These are phyloP conservation scores for Tiliacea aurago DNA, from an alignment of 2,888 invertebrate species.

Conservation along the genomic window DNA sequence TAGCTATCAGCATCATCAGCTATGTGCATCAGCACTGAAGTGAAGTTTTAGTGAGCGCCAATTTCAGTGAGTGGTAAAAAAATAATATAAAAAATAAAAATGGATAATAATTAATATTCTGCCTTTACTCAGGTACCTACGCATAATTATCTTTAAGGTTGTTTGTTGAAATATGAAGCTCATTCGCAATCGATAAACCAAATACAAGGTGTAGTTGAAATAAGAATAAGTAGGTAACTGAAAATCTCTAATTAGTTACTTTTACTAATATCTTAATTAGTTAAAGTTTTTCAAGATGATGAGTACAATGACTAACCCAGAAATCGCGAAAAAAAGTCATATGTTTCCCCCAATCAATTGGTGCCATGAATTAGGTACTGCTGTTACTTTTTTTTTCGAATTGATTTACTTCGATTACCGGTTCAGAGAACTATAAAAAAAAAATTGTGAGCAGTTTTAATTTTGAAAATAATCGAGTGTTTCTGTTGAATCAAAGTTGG, in stretches of 20 bases:
- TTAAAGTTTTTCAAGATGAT: no score
- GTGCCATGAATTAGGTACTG: neutral
- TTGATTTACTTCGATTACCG: no score
- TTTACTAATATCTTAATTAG: no score
- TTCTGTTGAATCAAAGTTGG: neutral
- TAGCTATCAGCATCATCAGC: no score
- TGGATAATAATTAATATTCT: no score
- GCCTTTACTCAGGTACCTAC: no score
- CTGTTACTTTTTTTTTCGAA: neutral
- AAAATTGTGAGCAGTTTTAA: neutral
- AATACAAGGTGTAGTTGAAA: neutral
- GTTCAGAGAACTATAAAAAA: neutral
- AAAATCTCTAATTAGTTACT: neutral
- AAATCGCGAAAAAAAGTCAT: neutral
- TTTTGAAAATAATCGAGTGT: neutral
- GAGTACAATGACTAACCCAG: no score
- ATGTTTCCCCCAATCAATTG: neutral
- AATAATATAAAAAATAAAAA: no score
- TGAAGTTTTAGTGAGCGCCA: neutral
- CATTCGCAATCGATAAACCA: neutral
- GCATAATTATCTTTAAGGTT: neutral
- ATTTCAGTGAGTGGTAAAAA: neutral
- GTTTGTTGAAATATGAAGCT: neutral
- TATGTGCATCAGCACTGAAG: neutral
- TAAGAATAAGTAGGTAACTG: no score